Evolutionary conservation across 2,113 vertebrate genomes (phyloP).

Genomic region (Ovibos moschatus): DNA sequence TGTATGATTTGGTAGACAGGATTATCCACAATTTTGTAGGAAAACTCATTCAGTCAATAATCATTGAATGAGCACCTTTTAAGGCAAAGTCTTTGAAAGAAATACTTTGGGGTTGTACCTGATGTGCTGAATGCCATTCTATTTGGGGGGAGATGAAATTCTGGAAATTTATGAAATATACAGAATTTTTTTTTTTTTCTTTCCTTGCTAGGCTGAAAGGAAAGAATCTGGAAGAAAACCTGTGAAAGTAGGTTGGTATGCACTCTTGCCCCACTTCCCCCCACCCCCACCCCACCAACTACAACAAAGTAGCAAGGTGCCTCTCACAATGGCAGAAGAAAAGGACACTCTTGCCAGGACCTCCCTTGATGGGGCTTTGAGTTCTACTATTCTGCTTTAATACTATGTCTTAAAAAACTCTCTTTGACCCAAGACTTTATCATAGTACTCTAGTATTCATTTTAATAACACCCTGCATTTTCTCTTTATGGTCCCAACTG

Average conservation of each 20-base stretch:
- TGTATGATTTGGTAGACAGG: neutral
- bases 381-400: neutral
- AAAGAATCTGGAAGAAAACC: neutral
- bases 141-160: neutral
- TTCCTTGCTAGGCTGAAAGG: neutral
- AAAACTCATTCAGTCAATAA: neutral
- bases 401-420: neutral
- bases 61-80: neutral
- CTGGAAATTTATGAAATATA: neutral
- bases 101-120: neutral
- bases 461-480: neutral
- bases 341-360: neutral
- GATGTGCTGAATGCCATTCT: neutral
- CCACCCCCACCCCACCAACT: rapidly evolving
- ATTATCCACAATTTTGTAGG: neutral
- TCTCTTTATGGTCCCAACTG: neutral
- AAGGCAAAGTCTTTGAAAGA: neutral
- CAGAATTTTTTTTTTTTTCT: neutral
- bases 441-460: neutral
- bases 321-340: neutral
- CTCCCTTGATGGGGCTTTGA: neutral
- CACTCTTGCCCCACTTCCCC: neutral
- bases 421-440: neutral
- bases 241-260: neutral
- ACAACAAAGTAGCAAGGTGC: neutral